A percentile compares a stretch with the other conserved stretches of the same genome.
phyloP scores from a whole-genome alignment of 2,797 vertebrate species.

The Acrossocheilus fasciatus region DNA sequence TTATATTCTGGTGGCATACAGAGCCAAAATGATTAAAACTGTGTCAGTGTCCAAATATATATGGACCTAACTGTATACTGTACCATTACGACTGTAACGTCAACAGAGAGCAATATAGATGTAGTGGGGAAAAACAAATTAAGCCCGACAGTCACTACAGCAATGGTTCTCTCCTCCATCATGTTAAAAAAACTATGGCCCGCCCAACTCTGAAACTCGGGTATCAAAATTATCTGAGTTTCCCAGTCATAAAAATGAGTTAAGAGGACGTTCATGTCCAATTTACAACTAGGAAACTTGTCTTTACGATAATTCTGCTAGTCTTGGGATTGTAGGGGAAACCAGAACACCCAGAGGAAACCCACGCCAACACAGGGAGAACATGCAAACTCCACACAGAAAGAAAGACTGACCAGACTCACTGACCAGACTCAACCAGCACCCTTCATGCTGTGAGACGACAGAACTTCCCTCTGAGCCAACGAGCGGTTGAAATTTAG shows the following conservation, averaged over 20 bases:
- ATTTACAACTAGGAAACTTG: neutral
- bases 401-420: neutral
- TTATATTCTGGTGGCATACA: too few relatives aligned
- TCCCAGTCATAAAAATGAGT: neutral
- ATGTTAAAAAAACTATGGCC: neutral
- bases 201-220: neutral
- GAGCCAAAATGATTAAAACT: too few relatives aligned
- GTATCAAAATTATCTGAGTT: neutral
- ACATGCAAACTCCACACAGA: neutral
- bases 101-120: too few relatives aligned
- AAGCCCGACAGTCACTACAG: neutral
- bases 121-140: too few relatives aligned
- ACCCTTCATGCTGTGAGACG: neutral
- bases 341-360: neutral
- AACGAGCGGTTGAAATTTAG: neutral
- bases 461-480: neutral
- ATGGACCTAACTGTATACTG: too few relatives aligned
- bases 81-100: too few relatives aligned
- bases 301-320: neutral
- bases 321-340: neutral
- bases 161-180: neutral
- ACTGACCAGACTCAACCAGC: neutral
- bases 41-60: too few relatives aligned
- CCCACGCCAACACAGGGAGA: neutral
- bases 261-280: neutral